Conservation (phyloP, 2,888 invertebrate genomes). For the Parochlus steinenii region DNA sequence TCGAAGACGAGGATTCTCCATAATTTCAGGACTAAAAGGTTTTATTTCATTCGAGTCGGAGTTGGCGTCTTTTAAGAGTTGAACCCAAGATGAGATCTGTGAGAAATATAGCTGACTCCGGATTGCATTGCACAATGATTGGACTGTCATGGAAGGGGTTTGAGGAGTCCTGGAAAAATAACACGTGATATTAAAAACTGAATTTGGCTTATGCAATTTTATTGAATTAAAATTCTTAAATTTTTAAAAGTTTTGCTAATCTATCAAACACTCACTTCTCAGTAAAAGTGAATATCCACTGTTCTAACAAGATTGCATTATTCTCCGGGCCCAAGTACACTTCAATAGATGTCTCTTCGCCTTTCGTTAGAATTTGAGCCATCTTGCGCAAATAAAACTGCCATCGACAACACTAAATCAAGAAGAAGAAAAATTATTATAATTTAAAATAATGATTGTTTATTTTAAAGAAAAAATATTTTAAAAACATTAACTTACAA, state of each 20-base stretch:
- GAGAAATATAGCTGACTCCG: conserved; percentile 93
- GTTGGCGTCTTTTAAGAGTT: conserved; percentile 24
- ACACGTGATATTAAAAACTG: not conserved
- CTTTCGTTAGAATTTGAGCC: conserved; percentile 25
- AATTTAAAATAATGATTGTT: conserved; percentile 1
- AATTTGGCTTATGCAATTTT: not conserved
- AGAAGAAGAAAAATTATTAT: not conserved
- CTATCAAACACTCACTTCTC: conserved; percentile 23
- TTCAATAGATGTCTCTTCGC: conserved; percentile 29
- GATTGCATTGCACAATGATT: conserved; percentile 79
- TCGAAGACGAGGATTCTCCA: conserved; percentile 29
- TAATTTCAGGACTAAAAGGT: conserved; percentile 25
- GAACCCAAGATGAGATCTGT: conserved; percentile 83
- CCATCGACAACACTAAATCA: conserved; percentile 25
- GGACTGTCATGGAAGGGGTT: conserved; percentile 32
- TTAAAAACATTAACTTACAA: conserved; percentile 20
- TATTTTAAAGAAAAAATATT: not conserved
- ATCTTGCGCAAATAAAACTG: conserved; percentile 29
- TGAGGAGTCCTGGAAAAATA: conserved; percentile 35
- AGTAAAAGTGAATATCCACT: conserved; percentile 28
- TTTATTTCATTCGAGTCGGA: conserved; percentile 5
- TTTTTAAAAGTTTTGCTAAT: not conserved
- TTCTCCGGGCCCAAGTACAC: conserved; percentile 29
- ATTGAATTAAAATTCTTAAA: not conserved
- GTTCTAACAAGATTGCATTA: conserved; percentile 28